Evolutionary conservation across 2,113 vertebrate species (phyloP), one percentile per base, ranked within the genome.

Genomic region (Xenotilapia caudafasciata): DNA sequence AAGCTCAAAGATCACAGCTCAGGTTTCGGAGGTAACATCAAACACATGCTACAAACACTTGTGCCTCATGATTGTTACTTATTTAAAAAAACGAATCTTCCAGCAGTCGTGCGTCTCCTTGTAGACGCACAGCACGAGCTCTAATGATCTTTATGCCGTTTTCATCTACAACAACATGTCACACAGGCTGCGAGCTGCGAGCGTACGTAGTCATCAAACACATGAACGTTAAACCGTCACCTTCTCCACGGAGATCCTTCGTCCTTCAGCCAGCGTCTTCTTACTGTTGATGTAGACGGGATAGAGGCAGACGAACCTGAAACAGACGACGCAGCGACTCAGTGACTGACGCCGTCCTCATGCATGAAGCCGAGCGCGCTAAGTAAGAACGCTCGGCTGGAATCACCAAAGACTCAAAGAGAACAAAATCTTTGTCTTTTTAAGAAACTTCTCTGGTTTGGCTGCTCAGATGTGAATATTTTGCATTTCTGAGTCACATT

Each of bases 271-370:
- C 92, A 99, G 96, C 3, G 98, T 99, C 93, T 99, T 99, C 96
- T 99, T 99, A 89, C 97, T 99, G 96, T 99, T 99, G 93, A 99
- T 97, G 92, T 99, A 99, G 6, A 98, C 95, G 9, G 98, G 98
- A 91, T 99, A 99, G 80, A 99, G 93, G 90, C 98, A 99, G 86
- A 99, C 95, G 86, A 97, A 99, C 95, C 98, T 99, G 94, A 55
- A 91, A 92, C 85, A 91, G 12, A 92, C 3, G 38, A 79, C 15
- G 53, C 23, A 51, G 7, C 12, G 68, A 73, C 38, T 73, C 65
- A 70, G 62, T 40, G 35, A 68, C n/a, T 58, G 0, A 68, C 35
- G 11, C n/a, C 11, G 11, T 68, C 62, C 35, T 21, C 35, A 14
- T 40, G 7, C 62, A 1, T 40, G 33, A 68, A 68, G 33, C 60